Conservation (phyloP, 2,888 invertebrate genomes). For the Athetis lepigone region DNA sequence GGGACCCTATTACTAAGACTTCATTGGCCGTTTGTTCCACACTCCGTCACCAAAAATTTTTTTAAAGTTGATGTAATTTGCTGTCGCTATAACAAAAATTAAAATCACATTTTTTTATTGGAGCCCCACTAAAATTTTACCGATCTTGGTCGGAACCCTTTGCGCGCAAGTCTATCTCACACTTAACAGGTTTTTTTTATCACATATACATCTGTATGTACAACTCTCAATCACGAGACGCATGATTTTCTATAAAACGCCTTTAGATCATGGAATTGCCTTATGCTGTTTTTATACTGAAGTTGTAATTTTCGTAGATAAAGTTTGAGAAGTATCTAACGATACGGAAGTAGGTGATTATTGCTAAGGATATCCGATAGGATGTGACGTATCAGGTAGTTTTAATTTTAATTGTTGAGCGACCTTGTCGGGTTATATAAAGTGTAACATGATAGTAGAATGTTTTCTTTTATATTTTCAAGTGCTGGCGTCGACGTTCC, state of each 20-base stretch:
- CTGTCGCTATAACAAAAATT: no score
- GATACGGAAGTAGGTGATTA: slow-evolving; percentile 87
- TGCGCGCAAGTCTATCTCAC: no score
- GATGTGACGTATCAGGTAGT: slow-evolving; percentile 83
- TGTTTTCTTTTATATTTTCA: slow-evolving; percentile 6
- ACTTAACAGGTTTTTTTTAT: no score
- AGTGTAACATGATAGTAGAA: slow-evolving; percentile 17
- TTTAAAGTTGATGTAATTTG: no score
- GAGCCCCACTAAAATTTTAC: no score
- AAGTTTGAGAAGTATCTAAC: slow-evolving; percentile 67
- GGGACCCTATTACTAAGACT: no score
- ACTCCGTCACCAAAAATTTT: no score
- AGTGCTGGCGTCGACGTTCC: no score
- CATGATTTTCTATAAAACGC: slow-evolving; percentile 5
- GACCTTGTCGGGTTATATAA: slow-evolving; percentile 50
- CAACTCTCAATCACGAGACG: slow-evolving; percentile 14
- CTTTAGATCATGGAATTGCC: neutral
- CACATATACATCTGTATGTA: slow-evolving; percentile 42
- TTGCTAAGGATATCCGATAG: slow-evolving; percentile 85
- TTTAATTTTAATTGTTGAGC: slow-evolving; percentile 55
- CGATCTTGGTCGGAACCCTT: no score
- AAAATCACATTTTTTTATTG: no score
- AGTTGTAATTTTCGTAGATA: slow-evolving; percentile 8
- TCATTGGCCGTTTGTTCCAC: no score
- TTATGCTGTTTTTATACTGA: slow-evolving; percentile 17